Percentiles rank a stretch among this genome's conserved stretches.
These are phyloP conservation scores for Phaethon lepturus DNA, from an alignment of 2,113 vertebrate species.

Conservation along the genomic window DNA sequence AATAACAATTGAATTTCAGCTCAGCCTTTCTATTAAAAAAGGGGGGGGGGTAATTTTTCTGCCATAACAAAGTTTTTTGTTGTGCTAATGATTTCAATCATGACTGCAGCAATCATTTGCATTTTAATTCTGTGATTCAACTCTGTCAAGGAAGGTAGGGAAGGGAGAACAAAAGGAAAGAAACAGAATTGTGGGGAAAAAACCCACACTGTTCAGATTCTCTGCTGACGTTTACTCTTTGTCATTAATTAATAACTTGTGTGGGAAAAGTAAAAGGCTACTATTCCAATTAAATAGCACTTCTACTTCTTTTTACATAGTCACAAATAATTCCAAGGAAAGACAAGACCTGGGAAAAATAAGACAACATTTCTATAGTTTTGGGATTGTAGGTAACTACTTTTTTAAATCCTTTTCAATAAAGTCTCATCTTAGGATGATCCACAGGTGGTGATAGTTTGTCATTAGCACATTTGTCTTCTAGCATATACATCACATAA, in stretches of 20 bases:
- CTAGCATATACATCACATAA: background rate
- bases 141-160: background rate
- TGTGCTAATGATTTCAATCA: background rate
- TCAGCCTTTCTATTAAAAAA: background rate
- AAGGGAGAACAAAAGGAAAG: slow-evolving; percentile 2
- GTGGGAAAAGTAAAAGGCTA: background rate
- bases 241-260: background rate
- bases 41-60: background rate
- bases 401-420: background rate
- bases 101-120: background rate
- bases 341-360: background rate
- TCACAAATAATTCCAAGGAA: background rate
- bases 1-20: background rate
- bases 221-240: background rate
- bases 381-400: background rate
- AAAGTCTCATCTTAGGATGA: background rate
- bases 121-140: background rate
- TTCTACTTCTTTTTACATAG: background rate
- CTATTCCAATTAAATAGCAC: background rate
- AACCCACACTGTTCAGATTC: background rate
- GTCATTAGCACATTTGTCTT: background rate
- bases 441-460: background rate
- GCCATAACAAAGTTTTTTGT: background rate
- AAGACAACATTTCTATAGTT: background rate
- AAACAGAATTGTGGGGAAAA: background rate